Evolutionary conservation across 2,888 invertebrate genomes (phyloP).

Genomic region (Podotricha telesiphe): DNA sequence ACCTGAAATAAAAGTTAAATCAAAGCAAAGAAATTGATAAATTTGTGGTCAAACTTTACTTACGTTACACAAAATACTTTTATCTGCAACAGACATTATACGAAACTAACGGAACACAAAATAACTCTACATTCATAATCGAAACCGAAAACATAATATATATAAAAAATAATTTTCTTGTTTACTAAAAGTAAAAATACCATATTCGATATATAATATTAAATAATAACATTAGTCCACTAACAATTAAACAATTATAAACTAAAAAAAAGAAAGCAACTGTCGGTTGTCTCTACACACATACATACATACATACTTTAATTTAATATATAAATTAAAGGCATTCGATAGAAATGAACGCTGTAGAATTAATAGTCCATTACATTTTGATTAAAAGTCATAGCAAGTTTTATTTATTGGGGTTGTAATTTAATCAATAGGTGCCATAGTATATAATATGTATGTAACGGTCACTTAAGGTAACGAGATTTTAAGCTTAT

Average conservation of each 20-base stretch:
- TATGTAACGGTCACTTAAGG: slow-evolving; percentile 21
- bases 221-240: too few species aligned
- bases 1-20: too few species aligned
- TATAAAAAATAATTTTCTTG: too few species aligned
- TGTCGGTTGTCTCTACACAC: background rate
- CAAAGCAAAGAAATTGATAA: too few species aligned
- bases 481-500: slow-evolving; percentile 14
- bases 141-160: too few species aligned
- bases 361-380: slow-evolving; percentile 18
- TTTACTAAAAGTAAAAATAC: too few species aligned
- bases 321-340: slow-evolving; percentile 2
- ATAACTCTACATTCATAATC: too few species aligned
- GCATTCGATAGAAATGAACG: slow-evolving; percentile 2
- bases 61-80: too few species aligned
- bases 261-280: background rate
- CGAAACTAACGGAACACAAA: too few species aligned
- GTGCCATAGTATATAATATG: slow-evolving; percentile 10
- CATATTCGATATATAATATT: too few species aligned
- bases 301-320: background rate
- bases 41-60: too few species aligned
- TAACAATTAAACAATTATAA: background rate
- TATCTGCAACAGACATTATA: too few species aligned
- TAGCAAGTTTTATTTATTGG: slow-evolving; percentile 16
- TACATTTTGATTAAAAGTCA: slow-evolving; percentile 21
- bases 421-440: slow-evolving; percentile 22